A percentile compares a stretch with the other conserved stretches of the same genome.
Conservation (phyloP, 1,140 invertebrate species). For the Batillaria attramentaria region DNA sequence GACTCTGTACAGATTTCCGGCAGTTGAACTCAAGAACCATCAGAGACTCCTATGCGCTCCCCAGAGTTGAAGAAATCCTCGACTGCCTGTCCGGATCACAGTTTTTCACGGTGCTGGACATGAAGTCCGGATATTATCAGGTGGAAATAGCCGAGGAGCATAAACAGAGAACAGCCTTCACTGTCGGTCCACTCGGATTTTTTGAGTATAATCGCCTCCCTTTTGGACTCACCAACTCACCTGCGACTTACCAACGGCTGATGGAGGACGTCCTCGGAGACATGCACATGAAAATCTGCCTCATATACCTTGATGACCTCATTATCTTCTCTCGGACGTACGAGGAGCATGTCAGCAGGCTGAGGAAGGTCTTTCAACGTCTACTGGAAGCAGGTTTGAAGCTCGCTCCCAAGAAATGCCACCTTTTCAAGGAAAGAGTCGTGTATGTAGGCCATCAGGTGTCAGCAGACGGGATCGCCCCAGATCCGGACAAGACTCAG, state of each 20-base stretch:
- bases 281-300: constrained; percentile 9
- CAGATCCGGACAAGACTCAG: constrained; percentile 56
- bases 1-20: constrained; percentile 2
- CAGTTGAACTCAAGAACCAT: not conserved
- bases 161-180: constrained; percentile 19
- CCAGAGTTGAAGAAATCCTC: not conserved
- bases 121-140: constrained; percentile 17
- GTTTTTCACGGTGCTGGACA: constrained; percentile 3
- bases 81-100: not conserved
- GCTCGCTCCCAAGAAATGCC: constrained; percentile 44
- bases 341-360: constrained; percentile 7
- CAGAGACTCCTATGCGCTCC: constrained; percentile 14
- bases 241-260: constrained; percentile 26
- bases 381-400: constrained; percentile 37
- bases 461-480: constrained; percentile 42
- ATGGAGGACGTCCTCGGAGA: constrained; percentile 12
- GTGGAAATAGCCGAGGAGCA: constrained; percentile 2
- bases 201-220: constrained; percentile 18
- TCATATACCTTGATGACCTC: constrained; percentile 19
- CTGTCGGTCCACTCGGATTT: constrained; percentile 21
- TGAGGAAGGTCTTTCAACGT: constrained; percentile 34
- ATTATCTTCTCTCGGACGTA: constrained; percentile 15
- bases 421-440: constrained; percentile 65
- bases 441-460: constrained; percentile 53
- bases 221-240: constrained; percentile 17